Evolutionary conservation across 2,797 vertebrate species (phyloP).

Genomic region (Linurgus olivaceus): DNA sequence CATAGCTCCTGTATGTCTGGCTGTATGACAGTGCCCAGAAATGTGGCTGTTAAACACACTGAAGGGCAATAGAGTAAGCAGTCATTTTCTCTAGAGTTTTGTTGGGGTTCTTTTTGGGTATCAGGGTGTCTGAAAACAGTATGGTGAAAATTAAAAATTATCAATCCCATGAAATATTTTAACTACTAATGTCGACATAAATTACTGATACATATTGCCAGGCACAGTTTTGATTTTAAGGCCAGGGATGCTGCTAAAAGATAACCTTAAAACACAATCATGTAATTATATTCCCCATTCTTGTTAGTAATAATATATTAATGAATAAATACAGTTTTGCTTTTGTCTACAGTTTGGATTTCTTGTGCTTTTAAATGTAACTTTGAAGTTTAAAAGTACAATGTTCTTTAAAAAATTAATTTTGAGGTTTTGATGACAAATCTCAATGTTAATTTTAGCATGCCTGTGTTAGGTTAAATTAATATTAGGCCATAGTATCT

Average conservation of each 20-base stretch:
- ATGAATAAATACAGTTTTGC: background rate
- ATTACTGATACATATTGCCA: background rate
- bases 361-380: background rate
- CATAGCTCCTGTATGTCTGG: conserved; percentile 26
- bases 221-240: background rate
- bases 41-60: background rate
- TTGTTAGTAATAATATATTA: background rate
- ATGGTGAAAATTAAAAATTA: background rate
- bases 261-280: background rate
- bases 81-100: background rate
- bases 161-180: background rate
- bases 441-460: background rate
- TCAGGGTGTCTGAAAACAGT: background rate
- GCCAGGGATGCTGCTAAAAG: background rate
- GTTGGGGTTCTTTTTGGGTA: background rate
- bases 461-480: background rate
- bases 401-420: fast-evolving
- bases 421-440: background rate
- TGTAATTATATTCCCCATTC: background rate
- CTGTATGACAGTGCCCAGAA: background rate
- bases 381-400: background rate
- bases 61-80: background rate
- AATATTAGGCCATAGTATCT: background rate
- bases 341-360: background rate
- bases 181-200: background rate